Conservation (phyloP, 2,888 invertebrate species). For the Sinelater perroti region DNA sequence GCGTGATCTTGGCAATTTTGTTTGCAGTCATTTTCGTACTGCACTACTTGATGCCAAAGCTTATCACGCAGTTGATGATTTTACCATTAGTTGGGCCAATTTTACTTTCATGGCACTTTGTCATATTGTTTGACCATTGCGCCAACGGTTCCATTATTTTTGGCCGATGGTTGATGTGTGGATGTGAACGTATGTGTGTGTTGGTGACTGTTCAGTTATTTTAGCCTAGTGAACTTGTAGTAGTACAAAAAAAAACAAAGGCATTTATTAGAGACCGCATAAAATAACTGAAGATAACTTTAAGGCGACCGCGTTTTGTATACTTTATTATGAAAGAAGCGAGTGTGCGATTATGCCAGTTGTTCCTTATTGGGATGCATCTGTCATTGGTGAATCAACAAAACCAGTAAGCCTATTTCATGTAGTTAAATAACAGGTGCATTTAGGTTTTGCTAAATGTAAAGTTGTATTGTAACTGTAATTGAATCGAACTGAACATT, state of each 20-base stretch:
- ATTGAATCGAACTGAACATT: constrained; percentile 10
- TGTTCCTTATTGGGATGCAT: too few species aligned
- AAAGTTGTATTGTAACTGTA: constrained; percentile 11
- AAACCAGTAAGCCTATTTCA: too few species aligned
- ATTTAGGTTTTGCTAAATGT: constrained; percentile 15
- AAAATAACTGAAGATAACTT: constrained; percentile 4
- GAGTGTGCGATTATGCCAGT: too few species aligned
- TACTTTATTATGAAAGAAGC: too few species aligned
- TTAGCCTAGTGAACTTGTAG: constrained; percentile 17
- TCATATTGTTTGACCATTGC: constrained; percentile 18
- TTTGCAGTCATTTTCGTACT: constrained; percentile 10
- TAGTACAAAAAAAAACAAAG: constrained; percentile 17
- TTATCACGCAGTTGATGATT: constrained; percentile 22
- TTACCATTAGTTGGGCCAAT: constrained; percentile 15
- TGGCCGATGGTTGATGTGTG: constrained; percentile 31
- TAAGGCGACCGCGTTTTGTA: background rate
- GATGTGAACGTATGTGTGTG: background rate
- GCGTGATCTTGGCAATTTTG: constrained; percentile 5
- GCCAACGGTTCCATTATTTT: constrained; percentile 41
- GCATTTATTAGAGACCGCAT: background rate
- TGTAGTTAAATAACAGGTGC: too few species aligned
- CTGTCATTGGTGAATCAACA: too few species aligned
- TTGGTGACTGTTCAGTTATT: constrained; percentile 12
- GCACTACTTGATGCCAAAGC: constrained; percentile 14
- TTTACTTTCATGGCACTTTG: constrained; percentile 20